Conservation (phyloP, 2,888 invertebrate species). For the Anthrax anthrax region DNA sequence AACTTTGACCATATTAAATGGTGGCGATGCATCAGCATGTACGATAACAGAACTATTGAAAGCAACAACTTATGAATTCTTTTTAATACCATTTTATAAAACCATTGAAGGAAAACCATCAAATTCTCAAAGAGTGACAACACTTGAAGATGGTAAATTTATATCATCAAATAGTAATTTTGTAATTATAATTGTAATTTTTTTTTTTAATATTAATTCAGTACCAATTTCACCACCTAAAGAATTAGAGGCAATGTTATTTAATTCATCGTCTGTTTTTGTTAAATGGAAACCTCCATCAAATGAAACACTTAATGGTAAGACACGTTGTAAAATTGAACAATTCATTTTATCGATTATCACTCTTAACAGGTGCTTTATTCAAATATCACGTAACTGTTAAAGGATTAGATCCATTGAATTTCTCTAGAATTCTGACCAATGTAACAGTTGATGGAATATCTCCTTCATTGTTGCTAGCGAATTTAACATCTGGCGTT, state of each 20-base stretch:
- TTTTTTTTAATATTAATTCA: constrained; percentile 21
- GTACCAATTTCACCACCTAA: constrained; percentile 75
- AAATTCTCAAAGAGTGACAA: constrained; percentile 63
- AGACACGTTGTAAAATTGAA: constrained; percentile 5
- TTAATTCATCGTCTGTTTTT: constrained; percentile 65
- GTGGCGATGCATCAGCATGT: constrained; percentile 54
- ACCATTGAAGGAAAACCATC: constrained; percentile 77
- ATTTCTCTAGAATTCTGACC: constrained; percentile 43
- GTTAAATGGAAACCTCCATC: constrained; percentile 78
- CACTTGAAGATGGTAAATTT: constrained; percentile 69
- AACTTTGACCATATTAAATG: constrained; percentile 61
- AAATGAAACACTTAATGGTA: constrained; percentile 59
- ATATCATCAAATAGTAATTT: constrained; percentile 15
- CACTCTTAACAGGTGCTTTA: constrained; percentile 38
- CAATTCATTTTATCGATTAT: background rate
- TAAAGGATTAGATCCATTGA: constrained; percentile 43
- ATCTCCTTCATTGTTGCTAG: constrained; percentile 58
- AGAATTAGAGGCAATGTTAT: constrained; percentile 65
- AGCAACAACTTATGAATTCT: constrained; percentile 80
- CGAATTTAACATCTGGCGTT: constrained; percentile 66
- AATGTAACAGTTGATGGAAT: constrained; percentile 58
- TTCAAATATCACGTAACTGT: constrained; percentile 66
- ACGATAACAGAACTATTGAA: constrained; percentile 65
- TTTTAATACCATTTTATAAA: constrained; percentile 80
- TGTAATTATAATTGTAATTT: background rate